Evolutionary conservation across 2,888 invertebrate genomes (phyloP).

Genomic region (Parthenolecanium corni): DNA sequence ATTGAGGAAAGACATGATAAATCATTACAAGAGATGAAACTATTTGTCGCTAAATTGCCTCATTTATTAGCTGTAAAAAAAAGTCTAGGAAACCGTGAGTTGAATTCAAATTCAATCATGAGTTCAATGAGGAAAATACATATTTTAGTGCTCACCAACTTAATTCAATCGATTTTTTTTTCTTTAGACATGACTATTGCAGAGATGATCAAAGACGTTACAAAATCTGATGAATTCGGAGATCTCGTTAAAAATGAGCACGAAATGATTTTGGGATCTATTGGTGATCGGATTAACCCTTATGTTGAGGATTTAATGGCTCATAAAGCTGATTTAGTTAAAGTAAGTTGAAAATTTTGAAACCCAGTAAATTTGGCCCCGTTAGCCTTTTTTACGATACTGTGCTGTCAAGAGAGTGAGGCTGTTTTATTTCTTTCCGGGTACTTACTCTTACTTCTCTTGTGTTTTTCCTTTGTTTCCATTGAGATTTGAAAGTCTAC

Average conservation of each 20-base stretch:
- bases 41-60: slow-evolving; percentile 80
- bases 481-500: too few relatives aligned
- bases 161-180: not conserved
- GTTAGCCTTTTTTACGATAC: not conserved
- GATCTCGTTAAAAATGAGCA: slow-evolving; percentile 75
- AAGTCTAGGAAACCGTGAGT: slow-evolving; percentile 56
- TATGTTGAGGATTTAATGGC: slow-evolving; percentile 90
- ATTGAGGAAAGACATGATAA: slow-evolving; percentile 65
- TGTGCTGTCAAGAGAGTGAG: too few relatives aligned
- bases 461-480: too few relatives aligned
- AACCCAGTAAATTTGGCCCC: too few relatives aligned
- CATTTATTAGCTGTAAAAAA: slow-evolving; percentile 75
- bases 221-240: slow-evolving; percentile 61
- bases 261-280: slow-evolving; percentile 81
- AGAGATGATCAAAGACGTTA: slow-evolving; percentile 79
- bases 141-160: not conserved
- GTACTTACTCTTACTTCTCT: too few relatives aligned
- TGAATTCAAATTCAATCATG: not conserved
- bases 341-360: slow-evolving; percentile 42
- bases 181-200: slow-evolving; percentile 77
- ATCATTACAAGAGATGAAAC: slow-evolving; percentile 88
- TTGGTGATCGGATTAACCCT: slow-evolving; percentile 75
- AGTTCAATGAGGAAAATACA: not conserved
- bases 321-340: slow-evolving; percentile 64
- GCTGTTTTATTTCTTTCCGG: too few relatives aligned